Percentiles rank a stretch among this genome's conserved stretches.
phyloP scores from a whole-genome alignment of 2,888 invertebrate genomes.

The Quadroppia sp. region DNA sequence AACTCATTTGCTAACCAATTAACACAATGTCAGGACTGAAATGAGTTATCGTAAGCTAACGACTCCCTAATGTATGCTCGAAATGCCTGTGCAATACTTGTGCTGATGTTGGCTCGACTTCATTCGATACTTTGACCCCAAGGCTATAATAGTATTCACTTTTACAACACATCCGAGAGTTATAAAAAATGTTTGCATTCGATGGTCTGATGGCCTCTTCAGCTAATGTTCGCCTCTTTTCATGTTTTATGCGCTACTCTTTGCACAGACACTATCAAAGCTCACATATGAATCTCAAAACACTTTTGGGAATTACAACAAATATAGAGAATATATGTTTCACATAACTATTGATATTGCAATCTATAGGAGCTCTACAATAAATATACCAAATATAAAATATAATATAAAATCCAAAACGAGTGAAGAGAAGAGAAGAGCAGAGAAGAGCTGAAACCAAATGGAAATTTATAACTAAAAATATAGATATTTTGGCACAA shows the following conservation, averaged over 20 bases:
- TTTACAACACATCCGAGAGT: constrained; percentile 25
- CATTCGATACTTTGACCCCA: constrained; percentile 27
- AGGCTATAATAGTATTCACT: constrained; percentile 27
- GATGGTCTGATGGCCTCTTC: constrained; percentile 25
- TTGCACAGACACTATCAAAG: background rate
- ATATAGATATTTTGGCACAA: background rate
- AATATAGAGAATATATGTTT: constrained; percentile 1
- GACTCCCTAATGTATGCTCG: constrained; percentile 36
- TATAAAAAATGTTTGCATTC: constrained; percentile 33
- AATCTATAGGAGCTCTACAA: constrained; percentile 1
- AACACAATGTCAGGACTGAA: constrained; percentile 38
- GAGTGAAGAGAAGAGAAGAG: no score
- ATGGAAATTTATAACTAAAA: constrained; percentile 5
- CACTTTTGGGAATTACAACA: constrained; percentile 18
- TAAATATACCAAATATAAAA: no score
- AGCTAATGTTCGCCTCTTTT: constrained; percentile 27
- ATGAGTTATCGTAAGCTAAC: constrained; percentile 38
- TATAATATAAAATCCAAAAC: constrained; percentile 13
- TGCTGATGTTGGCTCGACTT: constrained; percentile 16
- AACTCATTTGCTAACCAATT: constrained; percentile 37
- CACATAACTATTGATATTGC: constrained; percentile 16
- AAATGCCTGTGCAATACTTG: constrained; percentile 5
- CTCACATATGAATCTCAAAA: constrained; percentile 26
- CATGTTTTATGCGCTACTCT: constrained; percentile 31
- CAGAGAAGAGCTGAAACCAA: no score